These are phyloP conservation scores for Sphinx pinastri DNA, from an alignment of 2,888 invertebrate genomes.

Conservation along the genomic window DNA sequence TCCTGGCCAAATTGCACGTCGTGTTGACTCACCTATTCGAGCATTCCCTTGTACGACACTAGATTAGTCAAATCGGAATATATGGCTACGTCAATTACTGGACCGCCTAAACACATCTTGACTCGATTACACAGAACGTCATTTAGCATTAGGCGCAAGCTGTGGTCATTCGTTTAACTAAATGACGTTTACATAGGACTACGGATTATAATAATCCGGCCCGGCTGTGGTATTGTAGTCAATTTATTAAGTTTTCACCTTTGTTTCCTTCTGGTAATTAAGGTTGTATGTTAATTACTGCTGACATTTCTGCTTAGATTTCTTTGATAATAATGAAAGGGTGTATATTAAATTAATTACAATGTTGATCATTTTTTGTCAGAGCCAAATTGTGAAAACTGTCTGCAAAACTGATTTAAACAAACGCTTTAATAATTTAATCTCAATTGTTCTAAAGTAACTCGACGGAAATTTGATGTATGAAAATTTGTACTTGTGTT, in stretches of 20 bases:
- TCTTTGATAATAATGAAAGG: too few species aligned
- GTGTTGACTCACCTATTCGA: constrained; percentile 10
- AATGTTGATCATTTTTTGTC: too few species aligned
- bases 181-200: constrained; percentile 17
- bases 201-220: not conserved
- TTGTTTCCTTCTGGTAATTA: constrained; percentile 3
- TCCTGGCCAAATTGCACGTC: constrained; percentile 20
- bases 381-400: too few species aligned
- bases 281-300: not conserved
- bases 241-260: constrained; percentile 7
- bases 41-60: constrained; percentile 17
- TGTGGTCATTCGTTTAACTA: constrained; percentile 21
- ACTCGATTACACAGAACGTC: constrained; percentile 10
- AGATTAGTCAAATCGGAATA: constrained; percentile 21
- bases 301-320: not conserved
- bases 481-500: not conserved
- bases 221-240: not conserved
- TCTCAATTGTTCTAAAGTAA: not conserved
- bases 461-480: not conserved
- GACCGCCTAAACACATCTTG: constrained; percentile 23
- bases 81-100: constrained; percentile 18
- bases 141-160: constrained; percentile 16
- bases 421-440: not conserved
- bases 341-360: too few species aligned
- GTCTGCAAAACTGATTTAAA: not conserved